These are phyloP conservation scores for Tragulus kanchil DNA, from an alignment of 2,113 vertebrate species.

Conservation along the genomic window DNA sequence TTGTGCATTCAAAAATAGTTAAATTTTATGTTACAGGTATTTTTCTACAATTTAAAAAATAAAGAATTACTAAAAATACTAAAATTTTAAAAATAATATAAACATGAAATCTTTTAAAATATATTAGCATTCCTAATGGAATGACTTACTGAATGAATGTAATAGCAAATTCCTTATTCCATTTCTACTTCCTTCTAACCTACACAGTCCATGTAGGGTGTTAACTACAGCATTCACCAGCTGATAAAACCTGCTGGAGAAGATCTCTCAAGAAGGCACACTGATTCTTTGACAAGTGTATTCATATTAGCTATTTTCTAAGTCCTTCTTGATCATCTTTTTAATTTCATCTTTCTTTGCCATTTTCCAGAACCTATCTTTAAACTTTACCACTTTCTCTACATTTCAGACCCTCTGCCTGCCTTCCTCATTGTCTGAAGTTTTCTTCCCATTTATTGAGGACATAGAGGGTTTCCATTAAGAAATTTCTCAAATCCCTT, in stretches of 20 bases:
- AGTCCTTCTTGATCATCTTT: neutral
- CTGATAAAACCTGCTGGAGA: neutral
- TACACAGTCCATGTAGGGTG: neutral
- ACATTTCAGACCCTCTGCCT: neutral
- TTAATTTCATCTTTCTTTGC: neutral
- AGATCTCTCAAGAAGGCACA: neutral
- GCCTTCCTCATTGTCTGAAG: neutral
- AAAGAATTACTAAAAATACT: neutral
- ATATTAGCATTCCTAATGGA: neutral
- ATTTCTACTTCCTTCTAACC: neutral
- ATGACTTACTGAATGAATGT: neutral
- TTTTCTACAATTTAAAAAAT: neutral
- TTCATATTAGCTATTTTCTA: neutral
- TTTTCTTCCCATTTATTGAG: neutral
- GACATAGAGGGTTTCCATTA: neutral
- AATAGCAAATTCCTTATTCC: no score
- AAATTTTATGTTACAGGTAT: neutral
- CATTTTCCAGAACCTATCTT: neutral
- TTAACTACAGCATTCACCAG: neutral
- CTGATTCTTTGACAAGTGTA: neutral
- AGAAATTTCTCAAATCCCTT: neutral
- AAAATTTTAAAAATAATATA: neutral
- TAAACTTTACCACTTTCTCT: neutral
- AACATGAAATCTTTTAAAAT: neutral
- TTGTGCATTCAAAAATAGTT: neutral